phyloP scores from a whole-genome alignment of 1,140 invertebrate genomes.

The Drosophila varians region DNA sequence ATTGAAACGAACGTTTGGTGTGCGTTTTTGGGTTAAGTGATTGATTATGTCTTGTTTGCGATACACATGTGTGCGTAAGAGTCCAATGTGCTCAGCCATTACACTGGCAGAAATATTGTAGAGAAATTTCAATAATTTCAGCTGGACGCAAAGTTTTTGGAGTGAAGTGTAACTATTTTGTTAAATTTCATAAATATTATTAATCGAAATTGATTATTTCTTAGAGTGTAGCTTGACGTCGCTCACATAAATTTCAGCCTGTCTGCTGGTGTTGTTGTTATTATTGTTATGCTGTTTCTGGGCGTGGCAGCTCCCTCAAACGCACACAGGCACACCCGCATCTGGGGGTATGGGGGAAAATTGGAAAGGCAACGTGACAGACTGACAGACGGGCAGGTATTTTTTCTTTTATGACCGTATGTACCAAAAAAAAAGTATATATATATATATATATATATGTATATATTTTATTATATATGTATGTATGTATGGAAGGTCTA shows the following conservation, averaged over 20 bases:
- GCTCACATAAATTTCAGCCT: constrained; percentile 53
- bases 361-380: constrained; percentile 59
- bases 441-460: not conserved
- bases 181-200: too few relatives aligned
- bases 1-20: constrained; percentile 75
- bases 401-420: constrained; percentile 2
- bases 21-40: constrained; percentile 69
- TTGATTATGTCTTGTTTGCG: constrained; percentile 78
- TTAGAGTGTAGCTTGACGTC: not conserved
- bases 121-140: too few relatives aligned
- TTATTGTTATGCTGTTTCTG: constrained; percentile 53
- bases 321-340: constrained; percentile 8
- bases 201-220: not conserved
- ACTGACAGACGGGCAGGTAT: constrained; percentile 38
- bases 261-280: constrained; percentile 20
- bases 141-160: not conserved
- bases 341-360: constrained; percentile 41
- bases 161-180: not conserved
- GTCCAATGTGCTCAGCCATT: constrained; percentile 5
- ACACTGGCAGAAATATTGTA: constrained; percentile 12
- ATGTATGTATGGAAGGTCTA: not conserved
- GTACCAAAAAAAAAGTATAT: not conserved
- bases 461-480: not conserved
- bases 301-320: constrained; percentile 52
- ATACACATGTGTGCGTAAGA: constrained; percentile 24